Evolutionary conservation across 1,140 invertebrate species (phyloP), one percentile per base, ranked within the genome.

Genomic region (Hormaphis cornu): DNA sequence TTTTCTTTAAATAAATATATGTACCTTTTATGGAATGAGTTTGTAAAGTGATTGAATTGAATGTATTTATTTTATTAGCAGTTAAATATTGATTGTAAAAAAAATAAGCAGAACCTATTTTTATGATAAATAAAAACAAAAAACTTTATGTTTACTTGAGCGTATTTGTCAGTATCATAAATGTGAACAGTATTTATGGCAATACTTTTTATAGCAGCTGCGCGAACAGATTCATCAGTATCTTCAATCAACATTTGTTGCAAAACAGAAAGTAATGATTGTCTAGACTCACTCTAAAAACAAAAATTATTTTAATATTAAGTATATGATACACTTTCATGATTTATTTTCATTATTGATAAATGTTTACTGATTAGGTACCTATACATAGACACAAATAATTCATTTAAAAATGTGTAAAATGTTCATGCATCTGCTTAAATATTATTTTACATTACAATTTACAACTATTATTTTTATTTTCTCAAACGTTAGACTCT

Each of bases 231-330:
- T n/a, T 84, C 80, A 72, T 87, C 86, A 73, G 83, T 85, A 72
- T 90, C 88, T 72, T 89, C 87, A 30, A 82, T 76, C 58, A 89
- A 76, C 82, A 90, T 85, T 78, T 90, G 88, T 72, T 88, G 85
- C 22, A 89, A 76, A 83, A 89, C 89, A 18, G 87, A 88, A 28
- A 89, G 76, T 24, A 89, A 76, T 1, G 87, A 89, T 74, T 87
- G 87, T 42, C 86, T 78, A 14, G 88, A 83, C n/a, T 83, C 81
- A 72, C 81, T 81, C 82, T 82, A 74, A 80, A 10, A 46, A 80
- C 6, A 54, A 44, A 7, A 44, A 18, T 46, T 30, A 54, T 12
- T 50, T 48, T 20, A 22, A 33, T 44, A 48, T 18, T 22, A 5
- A 63, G n/a, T n/a, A n/a, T n/a, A n/a, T n/a, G n/a, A 20, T 16